Evolutionary conservation across 2,113 vertebrate species (phyloP).

Genomic region (Ranitomeya variabilis): DNA sequence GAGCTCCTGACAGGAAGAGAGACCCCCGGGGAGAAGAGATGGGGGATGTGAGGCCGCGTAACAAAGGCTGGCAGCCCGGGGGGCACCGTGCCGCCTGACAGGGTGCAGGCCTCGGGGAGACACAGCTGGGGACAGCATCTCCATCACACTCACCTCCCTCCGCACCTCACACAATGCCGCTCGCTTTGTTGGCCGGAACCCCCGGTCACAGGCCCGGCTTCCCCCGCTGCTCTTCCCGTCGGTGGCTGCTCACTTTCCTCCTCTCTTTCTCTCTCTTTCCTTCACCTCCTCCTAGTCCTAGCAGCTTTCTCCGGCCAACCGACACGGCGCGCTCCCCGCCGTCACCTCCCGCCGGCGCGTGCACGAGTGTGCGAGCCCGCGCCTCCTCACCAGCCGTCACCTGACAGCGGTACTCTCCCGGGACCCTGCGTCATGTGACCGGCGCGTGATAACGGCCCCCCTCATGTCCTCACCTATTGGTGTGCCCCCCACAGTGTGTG

Average conservation of each 20-base stretch:
- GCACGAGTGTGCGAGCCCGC: neutral
- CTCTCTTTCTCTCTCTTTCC: neutral
- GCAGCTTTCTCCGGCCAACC: conserved; percentile 24
- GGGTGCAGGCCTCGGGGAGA: neutral
- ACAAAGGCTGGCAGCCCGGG: conserved; percentile 20
- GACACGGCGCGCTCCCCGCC: conserved; percentile 40
- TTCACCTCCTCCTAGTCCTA: neutral
- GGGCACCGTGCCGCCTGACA: neutral
- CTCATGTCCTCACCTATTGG: neutral
- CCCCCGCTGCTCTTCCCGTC: conserved; percentile 8
- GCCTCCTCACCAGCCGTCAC: conserved; percentile 1
- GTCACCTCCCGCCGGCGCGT: conserved; percentile 39
- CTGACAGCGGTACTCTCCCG: conserved; percentile 36
- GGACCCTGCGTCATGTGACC: conserved; percentile 39
- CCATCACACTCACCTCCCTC: conserved; percentile 34
- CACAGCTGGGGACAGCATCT: neutral
- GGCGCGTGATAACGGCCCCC: too few species aligned
- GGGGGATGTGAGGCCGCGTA: conserved; percentile 5
- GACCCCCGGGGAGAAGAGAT: conserved; percentile 19
- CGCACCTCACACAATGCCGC: neutral
- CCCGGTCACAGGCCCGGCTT: conserved; percentile 8
- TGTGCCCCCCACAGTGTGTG: too few species aligned
- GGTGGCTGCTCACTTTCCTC: conserved; percentile 25
- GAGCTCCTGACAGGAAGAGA: conserved; percentile 42
- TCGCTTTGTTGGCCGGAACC: neutral